Percentiles rank a stretch among this genome's conserved stretches.
These are phyloP conservation scores for Drosophila hamatofila DNA, from an alignment of 2,888 invertebrate species.

Conservation along the genomic window DNA sequence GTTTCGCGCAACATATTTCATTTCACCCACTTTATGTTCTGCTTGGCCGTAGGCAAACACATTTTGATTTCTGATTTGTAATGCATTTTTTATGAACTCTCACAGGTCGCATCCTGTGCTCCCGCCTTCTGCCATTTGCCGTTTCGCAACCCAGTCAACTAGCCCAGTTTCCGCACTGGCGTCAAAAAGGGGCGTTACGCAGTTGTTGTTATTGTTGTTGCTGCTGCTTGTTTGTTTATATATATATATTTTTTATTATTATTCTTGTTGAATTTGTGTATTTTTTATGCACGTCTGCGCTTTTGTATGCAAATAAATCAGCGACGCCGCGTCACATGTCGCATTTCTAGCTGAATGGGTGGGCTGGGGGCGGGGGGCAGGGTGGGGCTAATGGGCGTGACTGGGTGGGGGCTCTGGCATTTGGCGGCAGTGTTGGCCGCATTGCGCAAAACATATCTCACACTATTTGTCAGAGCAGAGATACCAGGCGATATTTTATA, in stretches of 20 bases:
- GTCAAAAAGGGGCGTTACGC: constrained; percentile 75
- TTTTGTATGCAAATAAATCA: constrained; percentile 84
- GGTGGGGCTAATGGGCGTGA: constrained; percentile 24
- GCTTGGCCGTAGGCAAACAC: background rate
- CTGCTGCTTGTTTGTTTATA: constrained; percentile 27
- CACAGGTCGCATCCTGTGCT: constrained; percentile 31
- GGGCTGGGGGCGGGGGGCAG: background rate
- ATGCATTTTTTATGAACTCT: constrained; percentile 66
- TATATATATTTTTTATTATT: constrained; percentile 37
- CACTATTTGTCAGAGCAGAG: constrained; percentile 83
- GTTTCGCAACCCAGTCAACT: constrained; percentile 47
- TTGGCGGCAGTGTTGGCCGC: constrained; percentile 42
- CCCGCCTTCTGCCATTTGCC: constrained; percentile 21
- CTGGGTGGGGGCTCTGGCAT: constrained; percentile 10
- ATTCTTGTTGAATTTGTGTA: constrained; percentile 26
- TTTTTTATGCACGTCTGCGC: constrained; percentile 68
- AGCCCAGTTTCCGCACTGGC: constrained; percentile 53
- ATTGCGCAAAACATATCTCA: constrained; percentile 78
- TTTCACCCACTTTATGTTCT: background rate
- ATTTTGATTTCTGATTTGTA: constrained; percentile 53
- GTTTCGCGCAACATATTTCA: background rate
- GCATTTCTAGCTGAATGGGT: constrained; percentile 41
- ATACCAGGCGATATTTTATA: constrained; percentile 81
- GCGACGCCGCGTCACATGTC: constrained; percentile 76
- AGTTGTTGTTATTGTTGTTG: constrained; percentile 40